Percentiles rank a stretch among this genome's conserved stretches.
phyloP scores from a whole-genome alignment of 2,113 vertebrate genomes.

The Alces alces region DNA sequence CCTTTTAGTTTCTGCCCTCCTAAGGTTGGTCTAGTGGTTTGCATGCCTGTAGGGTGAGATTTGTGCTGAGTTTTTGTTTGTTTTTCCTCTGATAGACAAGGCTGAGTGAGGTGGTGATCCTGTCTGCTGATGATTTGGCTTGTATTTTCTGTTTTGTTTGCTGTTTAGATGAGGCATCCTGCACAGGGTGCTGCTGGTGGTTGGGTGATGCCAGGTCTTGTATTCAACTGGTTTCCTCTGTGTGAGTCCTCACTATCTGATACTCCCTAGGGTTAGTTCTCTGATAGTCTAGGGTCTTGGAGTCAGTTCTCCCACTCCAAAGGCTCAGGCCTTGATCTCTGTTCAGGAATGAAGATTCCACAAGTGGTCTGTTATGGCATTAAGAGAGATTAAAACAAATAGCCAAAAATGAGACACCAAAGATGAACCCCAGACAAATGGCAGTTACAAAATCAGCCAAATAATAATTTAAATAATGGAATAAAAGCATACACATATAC shows the following conservation, averaged over 20 bases:
- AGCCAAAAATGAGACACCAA: neutral
- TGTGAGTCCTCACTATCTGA: neutral
- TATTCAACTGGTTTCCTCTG: accelerated
- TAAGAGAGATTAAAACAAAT: neutral
- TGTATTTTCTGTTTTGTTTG: neutral
- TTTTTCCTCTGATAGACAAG: neutral
- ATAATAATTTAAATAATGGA: neutral
- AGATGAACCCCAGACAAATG: neutral
- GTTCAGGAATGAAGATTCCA: neutral
- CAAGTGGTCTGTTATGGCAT: neutral
- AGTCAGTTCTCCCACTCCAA: neutral
- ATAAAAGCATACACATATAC: neutral
- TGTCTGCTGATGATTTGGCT: neutral
- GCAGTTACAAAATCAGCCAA: neutral
- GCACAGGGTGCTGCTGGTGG: neutral
- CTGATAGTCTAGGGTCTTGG: neutral
- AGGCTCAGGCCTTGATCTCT: neutral
- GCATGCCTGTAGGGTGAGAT: neutral
- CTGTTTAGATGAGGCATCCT: neutral
- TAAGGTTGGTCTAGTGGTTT: neutral
- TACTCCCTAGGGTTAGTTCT: neutral
- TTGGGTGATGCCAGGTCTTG: neutral
- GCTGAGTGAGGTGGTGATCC: neutral
- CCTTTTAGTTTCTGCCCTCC: neutral
- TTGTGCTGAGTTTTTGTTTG: neutral